These are phyloP conservation scores for Porites divaricata DNA, from an alignment of 92 coral and sea anemone species.

Conservation along the genomic window DNA sequence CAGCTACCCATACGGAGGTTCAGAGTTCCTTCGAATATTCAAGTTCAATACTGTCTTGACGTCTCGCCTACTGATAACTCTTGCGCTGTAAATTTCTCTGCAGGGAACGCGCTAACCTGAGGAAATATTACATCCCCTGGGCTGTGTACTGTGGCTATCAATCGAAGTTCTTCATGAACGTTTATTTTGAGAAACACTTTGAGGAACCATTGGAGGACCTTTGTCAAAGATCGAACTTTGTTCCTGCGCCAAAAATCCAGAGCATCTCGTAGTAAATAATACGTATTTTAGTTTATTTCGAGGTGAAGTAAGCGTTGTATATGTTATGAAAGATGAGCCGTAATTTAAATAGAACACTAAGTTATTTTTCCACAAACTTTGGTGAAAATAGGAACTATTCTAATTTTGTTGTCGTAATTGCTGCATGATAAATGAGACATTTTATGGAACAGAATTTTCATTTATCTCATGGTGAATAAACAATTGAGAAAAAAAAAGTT, in stretches of 20 bases:
- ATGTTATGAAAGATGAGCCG: neutral
- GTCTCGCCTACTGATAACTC: no score
- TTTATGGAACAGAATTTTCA: no score
- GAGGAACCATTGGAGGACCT: conserved; percentile 78
- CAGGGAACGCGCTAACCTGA: conserved; percentile 75
- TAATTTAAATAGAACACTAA: no score
- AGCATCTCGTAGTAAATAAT: neutral
- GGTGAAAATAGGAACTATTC: no score
- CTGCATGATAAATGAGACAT: no score
- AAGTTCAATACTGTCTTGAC: no score
- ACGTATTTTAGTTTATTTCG: neutral
- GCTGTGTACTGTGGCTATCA: conserved; percentile 83
- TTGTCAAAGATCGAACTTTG: conserved; percentile 67
- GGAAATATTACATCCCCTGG: conserved; percentile 88
- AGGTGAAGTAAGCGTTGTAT: neutral
- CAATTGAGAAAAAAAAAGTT: no score
- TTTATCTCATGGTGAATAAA: no score
- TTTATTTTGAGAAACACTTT: conserved; percentile 86
- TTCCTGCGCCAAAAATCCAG: conserved; percentile 64
- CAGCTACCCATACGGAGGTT: no score
- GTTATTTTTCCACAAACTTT: no score
- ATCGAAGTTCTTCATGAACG: conserved; percentile 80
- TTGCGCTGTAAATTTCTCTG: neutral
- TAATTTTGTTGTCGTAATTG: no score
- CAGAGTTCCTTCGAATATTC: no score